Percentiles rank a stretch among this genome's conserved stretches.
These are phyloP conservation scores for Oscheius myriophilus DNA, from an alignment of 2,888 invertebrate genomes.

Conservation along the genomic window DNA sequence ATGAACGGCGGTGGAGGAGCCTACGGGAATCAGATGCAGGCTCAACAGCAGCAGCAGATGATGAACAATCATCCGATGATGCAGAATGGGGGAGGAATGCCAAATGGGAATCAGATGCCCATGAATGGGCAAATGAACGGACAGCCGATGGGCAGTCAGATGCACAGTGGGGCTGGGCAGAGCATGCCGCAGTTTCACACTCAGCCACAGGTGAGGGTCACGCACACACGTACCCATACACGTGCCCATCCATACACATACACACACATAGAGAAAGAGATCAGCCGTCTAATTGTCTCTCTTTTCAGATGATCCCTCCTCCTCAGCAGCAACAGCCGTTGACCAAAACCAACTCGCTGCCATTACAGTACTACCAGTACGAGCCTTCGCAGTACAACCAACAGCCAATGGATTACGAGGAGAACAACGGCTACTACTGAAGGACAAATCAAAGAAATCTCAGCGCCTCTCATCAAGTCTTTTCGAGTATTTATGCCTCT, in stretches of 20 bases:
- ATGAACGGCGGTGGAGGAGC: slow-evolving; percentile 1
- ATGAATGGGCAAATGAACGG: neutral
- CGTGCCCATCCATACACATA: too few species aligned
- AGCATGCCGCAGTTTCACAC: slow-evolving; percentile 18
- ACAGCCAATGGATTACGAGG: slow-evolving; percentile 33
- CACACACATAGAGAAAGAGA: too few species aligned
- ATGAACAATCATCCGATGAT: slow-evolving; percentile 15
- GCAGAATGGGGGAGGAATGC: slow-evolving; percentile 6
- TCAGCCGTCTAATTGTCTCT: neutral
- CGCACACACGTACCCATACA: too few species aligned
- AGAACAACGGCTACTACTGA: slow-evolving; percentile 25
- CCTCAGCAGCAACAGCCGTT: slow-evolving; percentile 38
- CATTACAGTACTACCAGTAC: slow-evolving; percentile 41
- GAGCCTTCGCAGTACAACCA: slow-evolving; percentile 26
- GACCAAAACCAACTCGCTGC: slow-evolving; percentile 49
- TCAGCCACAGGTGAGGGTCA: slow-evolving; percentile 15
- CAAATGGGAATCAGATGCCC: slow-evolving; percentile 1
- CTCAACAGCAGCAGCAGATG: slow-evolving; percentile 24
- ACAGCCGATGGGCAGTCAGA: too few species aligned
- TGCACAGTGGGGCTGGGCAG: neutral
- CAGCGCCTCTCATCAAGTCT: slow-evolving; percentile 14
- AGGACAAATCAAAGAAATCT: slow-evolving; percentile 7
- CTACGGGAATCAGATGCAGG: slow-evolving; percentile 3
- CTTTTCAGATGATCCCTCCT: slow-evolving; percentile 13
- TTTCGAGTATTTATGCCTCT: slow-evolving; percentile 1